A percentile compares a stretch with the other conserved stretches of the same genome.
phyloP scores from a whole-genome alignment of 2,888 invertebrate genomes.

The Pachliopta kotzebuea region DNA sequence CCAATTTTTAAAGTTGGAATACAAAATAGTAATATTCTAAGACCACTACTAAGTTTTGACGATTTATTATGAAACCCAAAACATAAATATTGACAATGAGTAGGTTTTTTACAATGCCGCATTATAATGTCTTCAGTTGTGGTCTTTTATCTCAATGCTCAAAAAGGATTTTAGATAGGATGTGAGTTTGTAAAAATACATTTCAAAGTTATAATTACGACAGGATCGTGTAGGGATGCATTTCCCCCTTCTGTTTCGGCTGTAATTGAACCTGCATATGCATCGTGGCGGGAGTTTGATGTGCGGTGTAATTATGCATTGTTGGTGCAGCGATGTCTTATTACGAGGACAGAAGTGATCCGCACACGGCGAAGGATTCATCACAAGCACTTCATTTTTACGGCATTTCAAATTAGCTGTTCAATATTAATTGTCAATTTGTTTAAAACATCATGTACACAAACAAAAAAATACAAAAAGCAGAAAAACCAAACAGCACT shows the following conservation, averaged over 20 bases:
- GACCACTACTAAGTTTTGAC: too few relatives aligned
- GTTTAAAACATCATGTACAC: too few relatives aligned
- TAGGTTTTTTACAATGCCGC: too few relatives aligned
- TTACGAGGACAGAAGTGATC: slow-evolving; percentile 15
- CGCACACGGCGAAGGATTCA: slow-evolving; percentile 16
- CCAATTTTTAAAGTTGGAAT: too few relatives aligned
- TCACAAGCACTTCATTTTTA: slow-evolving; percentile 18
- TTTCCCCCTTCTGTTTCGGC: slow-evolving; percentile 18
- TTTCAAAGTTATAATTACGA: slow-evolving; percentile 23
- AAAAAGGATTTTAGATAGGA: too few relatives aligned
- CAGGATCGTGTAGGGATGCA: slow-evolving; percentile 24
- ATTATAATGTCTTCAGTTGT: too few relatives aligned
- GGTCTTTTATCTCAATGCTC: background rate
- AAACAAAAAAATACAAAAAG: too few relatives aligned
- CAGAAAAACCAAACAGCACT: too few relatives aligned
- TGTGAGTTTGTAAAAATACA: background rate
- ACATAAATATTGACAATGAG: too few relatives aligned
- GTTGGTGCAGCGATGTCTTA: background rate
- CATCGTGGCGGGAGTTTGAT: slow-evolving; percentile 21
- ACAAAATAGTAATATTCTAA: too few relatives aligned
- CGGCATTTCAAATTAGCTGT: slow-evolving; percentile 14
- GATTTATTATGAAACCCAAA: too few relatives aligned
- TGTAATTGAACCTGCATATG: slow-evolving; percentile 23
- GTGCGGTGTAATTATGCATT: slow-evolving; percentile 17
- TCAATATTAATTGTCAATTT: background rate